Conservation (phyloP, 2,888 invertebrate genomes). For the Polietes domitor region DNA sequence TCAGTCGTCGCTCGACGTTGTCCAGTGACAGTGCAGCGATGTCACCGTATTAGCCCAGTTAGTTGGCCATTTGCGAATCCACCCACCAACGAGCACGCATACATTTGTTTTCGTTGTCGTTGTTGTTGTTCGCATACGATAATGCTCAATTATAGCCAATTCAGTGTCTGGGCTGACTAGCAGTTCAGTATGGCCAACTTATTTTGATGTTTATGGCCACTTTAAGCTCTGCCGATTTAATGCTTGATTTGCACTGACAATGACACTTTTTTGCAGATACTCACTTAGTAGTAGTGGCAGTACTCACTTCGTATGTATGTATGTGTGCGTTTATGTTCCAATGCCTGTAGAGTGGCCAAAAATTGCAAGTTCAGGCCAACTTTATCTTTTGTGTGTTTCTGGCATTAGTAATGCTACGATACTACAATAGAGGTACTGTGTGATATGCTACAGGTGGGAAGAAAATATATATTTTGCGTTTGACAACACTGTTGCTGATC, state of each 20-base stretch:
- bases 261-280: constrained; percentile 15
- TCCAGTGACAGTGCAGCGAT: not conserved
- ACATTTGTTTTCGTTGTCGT: not conserved
- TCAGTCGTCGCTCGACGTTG: not conserved
- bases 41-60: not conserved
- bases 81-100: not conserved
- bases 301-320: not conserved
- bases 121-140: not conserved
- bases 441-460: too few relatives aligned
- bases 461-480: too few relatives aligned
- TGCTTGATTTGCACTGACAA: constrained; percentile 17
- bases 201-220: not conserved
- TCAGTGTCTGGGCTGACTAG: constrained; percentile 1
- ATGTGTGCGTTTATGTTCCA: not conserved
- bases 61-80: not conserved
- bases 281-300: not conserved
- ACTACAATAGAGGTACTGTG: too few relatives aligned
- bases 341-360: too few relatives aligned
- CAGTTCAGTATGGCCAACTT: not conserved
- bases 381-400: too few relatives aligned
- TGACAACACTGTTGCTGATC: too few relatives aligned
- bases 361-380: too few relatives aligned
- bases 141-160: constrained; percentile 32
- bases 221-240: constrained; percentile 23
- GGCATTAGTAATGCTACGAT: too few relatives aligned